phyloP scores from a whole-genome alignment of 1,140 invertebrate species.

The Fopius arisanus region DNA sequence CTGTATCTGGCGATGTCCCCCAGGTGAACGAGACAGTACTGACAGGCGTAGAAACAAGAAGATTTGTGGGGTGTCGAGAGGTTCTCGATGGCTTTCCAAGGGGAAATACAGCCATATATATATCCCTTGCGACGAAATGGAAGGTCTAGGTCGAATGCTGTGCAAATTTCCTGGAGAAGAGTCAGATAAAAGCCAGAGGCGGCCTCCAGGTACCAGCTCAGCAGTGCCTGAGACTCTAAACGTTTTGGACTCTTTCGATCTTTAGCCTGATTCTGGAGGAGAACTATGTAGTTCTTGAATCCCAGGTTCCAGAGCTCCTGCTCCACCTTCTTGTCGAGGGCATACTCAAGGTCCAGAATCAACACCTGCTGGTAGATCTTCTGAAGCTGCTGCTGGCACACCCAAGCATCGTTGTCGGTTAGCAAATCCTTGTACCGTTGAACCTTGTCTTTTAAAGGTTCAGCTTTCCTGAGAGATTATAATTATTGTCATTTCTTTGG shows the following conservation, averaged over 20 bases:
- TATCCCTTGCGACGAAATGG: constrained; percentile 72
- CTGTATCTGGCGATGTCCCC: constrained; percentile 87
- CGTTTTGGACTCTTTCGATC: constrained; percentile 81
- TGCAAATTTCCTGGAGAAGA: constrained; percentile 82
- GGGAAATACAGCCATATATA: constrained; percentile 61
- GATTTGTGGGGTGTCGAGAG: constrained; percentile 70
- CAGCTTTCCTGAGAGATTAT: constrained; percentile 69
- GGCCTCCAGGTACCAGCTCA: constrained; percentile 81
- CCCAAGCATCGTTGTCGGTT: constrained; percentile 71
- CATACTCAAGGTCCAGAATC: constrained; percentile 83
- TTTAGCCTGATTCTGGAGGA: constrained; percentile 77
- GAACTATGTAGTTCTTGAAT: constrained; percentile 87
- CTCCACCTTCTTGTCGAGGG: constrained; percentile 88
- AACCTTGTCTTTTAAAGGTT: constrained; percentile 75
- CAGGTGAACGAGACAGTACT: constrained; percentile 86
- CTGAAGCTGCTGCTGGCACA: constrained; percentile 73
- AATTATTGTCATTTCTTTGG: background rate
- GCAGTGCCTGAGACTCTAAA: constrained; percentile 76
- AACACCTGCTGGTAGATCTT: constrained; percentile 83
- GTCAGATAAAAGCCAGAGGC: constrained; percentile 87
- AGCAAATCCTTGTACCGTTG: constrained; percentile 70
- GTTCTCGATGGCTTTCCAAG: constrained; percentile 60
- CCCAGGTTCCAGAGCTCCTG: constrained; percentile 90
- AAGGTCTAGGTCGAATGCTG: constrained; percentile 81
- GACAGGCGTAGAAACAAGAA: constrained; percentile 83